Evolutionary conservation across 2,797 vertebrate species (phyloP), one percentile per base, ranked within the genome.

Genomic region (Podarcis siculus): DNA sequence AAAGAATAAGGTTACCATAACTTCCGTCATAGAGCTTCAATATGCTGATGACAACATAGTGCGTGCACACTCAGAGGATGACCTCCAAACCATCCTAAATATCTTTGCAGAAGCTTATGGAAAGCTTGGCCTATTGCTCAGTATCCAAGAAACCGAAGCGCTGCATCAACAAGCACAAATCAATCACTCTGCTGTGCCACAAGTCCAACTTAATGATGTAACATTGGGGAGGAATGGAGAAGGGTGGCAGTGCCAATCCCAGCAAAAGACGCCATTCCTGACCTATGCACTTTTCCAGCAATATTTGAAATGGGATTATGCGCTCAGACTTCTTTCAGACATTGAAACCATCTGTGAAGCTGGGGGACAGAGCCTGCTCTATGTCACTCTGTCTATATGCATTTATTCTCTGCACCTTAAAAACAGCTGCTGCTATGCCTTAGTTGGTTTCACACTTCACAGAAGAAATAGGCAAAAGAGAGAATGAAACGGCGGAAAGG

Each of bases 381-480:
- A 30, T 25, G 10, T n/a, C 45, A 30, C 12, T 4, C 19, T 25
- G 21, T 35, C 79, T 55, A 35, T 21, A 67, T 86, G 39, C 21
- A 25, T 15, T 67, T 23, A 13, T 15, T 61, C 6, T 61, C 27
- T 49, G n/a, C 42, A 21, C 8, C 10, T 12, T 23, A 69, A 67
- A 49, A 79, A 49, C 8, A 2, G 2, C 55, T 39, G 94, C 79
- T 82, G 64, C 91, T 90, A 69, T 87, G 83, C 42, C 86, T 93
- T 89, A 69, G 91, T 89, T 88, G 12, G 13, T 91, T 94, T 93
- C 58, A 64, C 86, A 8, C 80, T 89, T 92, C 94, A 88, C 45
- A 81, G 58, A 91, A 73, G 85, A 86, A 35, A 82, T 58, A 83
- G 72, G 69, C 85, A 91, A 94, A 58, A 69, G 76, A 79, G 0